Evolutionary conservation across 2,113 vertebrate genomes (phyloP).

Genomic region (Leptocoma aspasia): DNA sequence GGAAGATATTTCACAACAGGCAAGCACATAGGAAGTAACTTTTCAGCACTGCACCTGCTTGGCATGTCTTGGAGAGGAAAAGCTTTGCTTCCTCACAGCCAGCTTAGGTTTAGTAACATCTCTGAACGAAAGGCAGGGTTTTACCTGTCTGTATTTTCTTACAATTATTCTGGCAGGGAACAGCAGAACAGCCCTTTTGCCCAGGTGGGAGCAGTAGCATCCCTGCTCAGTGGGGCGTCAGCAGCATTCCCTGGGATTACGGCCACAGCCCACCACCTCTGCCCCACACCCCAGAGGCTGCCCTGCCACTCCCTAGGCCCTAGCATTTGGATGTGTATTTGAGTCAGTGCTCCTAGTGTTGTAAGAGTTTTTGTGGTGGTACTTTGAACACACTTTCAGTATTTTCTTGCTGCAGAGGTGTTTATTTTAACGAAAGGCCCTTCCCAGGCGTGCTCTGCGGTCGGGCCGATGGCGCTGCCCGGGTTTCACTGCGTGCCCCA

Average conservation of each 20-base stretch:
- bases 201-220: background rate
- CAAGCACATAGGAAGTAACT: background rate
- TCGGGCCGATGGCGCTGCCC: accelerated
- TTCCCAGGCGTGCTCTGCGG: background rate
- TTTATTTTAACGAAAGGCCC: accelerated
- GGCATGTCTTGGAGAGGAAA: background rate
- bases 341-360: background rate
- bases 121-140: background rate
- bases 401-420: background rate
- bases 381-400: background rate
- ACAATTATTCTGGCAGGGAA: background rate
- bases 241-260: background rate
- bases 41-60: background rate
- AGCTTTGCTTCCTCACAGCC: background rate
- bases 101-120: background rate
- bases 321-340: accelerated
- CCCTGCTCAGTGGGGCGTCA: accelerated
- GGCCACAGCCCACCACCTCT: background rate
- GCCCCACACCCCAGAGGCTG: accelerated
- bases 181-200: background rate
- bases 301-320: background rate
- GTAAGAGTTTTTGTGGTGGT: background rate
- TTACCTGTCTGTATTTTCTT: background rate
- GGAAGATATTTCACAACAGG: background rate
- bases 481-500: background rate